phyloP scores from a whole-genome alignment of 2,797 vertebrate species.

The Echiichthys vipera region DNA sequence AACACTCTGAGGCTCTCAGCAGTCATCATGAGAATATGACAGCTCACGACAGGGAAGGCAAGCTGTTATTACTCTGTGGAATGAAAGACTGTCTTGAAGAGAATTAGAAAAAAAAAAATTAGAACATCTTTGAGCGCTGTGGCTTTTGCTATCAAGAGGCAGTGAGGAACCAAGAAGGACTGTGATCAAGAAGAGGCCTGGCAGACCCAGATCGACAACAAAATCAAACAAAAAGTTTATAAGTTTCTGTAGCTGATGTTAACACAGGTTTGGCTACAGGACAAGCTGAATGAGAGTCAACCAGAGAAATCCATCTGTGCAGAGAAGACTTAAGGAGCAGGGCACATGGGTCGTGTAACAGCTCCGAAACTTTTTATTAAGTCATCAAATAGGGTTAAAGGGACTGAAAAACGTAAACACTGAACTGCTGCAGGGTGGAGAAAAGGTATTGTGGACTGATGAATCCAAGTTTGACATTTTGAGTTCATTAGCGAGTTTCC shows the following conservation, averaged over 20 bases:
- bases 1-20: constrained; percentile 64
- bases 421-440: constrained; percentile 18
- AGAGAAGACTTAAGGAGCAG: constrained; percentile 45
- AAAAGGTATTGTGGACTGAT: constrained; percentile 20
- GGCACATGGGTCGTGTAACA: constrained; percentile 44
- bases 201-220: constrained; percentile 34
- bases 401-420: constrained; percentile 23
- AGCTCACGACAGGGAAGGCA: constrained; percentile 55
- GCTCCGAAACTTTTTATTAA: constrained; percentile 61
- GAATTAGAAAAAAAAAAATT: constrained; percentile 2
- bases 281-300: constrained; percentile 51
- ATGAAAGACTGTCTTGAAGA: constrained; percentile 43
- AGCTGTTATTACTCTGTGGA: constrained; percentile 67
- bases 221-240: constrained; percentile 53
- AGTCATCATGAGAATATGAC: constrained; percentile 62
- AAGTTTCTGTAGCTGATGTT: constrained; percentile 22
- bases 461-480: constrained; percentile 38
- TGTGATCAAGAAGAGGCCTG: constrained; percentile 23
- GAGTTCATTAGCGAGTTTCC: constrained; percentile 26
- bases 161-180: constrained; percentile 21
- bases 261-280: constrained; percentile 21
- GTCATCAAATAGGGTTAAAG: constrained; percentile 54
- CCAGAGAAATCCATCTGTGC: constrained; percentile 39
- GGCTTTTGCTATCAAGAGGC: constrained; percentile 41
- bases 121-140: constrained; percentile 24